Evolutionary conservation across 2,797 vertebrate genomes (phyloP), one percentile per base, ranked within the genome.

Genomic region (Lindbergichthys nudifrons): DNA sequence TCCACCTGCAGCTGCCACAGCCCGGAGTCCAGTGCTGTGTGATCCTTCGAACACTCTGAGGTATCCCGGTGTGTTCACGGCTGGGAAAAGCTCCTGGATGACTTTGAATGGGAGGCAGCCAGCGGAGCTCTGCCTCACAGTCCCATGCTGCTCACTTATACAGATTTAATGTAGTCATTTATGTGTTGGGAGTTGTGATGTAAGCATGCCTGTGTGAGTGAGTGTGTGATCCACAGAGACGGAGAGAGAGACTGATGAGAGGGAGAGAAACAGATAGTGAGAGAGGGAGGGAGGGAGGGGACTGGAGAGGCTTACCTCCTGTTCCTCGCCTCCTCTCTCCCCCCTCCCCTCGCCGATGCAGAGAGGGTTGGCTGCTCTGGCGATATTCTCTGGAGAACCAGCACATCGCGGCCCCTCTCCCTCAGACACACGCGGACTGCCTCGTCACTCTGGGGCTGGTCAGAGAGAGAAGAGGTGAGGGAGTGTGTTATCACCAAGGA

Each of bases 341-440:
- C 91, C 90, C 94, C 95, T 90, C 92, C 94, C 82, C 87, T 92
- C 26, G 67, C 78, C 1, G 81, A 92, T 43, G 93, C 88, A 30
- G 91, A 75, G 89, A 93, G 95, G 94, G 95, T 88, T 82, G 94
- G 93, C 92, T 93, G 92, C 63, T 94, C 88, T 96, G 96, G 95
- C 92, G 91, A 95, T 94, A 95, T 94, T 87, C 94, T 97, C 95
- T 94, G 96, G 95, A 97, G 95, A 89, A 97, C 94, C 88, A 97
- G 94, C 88, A 96, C 95, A 54, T 93, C 93, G 87, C 84, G 95
- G 93, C 96, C 96, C 78, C 94, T 88, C 93, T 96, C 96, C 86
- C 92, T 94, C 80, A 95, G 85, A 92, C 94, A 93, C 80, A 96
- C 87, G 4, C 93, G 95, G 72, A 92, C 91, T 92, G 94, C 95